Conservation (phyloP, 1,140 invertebrate genomes). For the Zaprionus inermis region DNA sequence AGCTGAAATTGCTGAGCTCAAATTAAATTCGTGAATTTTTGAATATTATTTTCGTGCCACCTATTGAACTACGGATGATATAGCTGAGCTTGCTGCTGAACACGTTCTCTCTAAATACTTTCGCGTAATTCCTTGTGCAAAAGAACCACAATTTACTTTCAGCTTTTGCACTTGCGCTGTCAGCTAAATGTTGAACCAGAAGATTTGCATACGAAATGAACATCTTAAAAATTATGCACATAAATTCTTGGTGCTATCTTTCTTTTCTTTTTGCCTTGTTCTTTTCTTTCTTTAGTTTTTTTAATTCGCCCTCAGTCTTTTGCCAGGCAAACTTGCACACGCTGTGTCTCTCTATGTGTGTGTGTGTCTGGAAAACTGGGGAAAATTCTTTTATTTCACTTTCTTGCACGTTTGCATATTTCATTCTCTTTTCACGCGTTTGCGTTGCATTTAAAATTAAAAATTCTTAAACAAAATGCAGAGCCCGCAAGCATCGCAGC, state of each 20-base stretch:
- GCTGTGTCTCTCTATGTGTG: neutral
- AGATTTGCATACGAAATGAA: slow-evolving; percentile 79
- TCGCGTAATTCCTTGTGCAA: neutral
- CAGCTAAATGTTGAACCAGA: slow-evolving; percentile 41
- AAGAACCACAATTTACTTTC: slow-evolving; percentile 6
- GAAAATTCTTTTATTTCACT: slow-evolving; percentile 41
- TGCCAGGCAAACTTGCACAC: slow-evolving; percentile 21
- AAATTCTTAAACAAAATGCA: slow-evolving; percentile 77
- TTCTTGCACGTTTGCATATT: slow-evolving; percentile 67
- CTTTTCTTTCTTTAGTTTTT: slow-evolving; percentile 55
- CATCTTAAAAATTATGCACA: slow-evolving; percentile 75
- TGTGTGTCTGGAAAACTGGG: slow-evolving; percentile 14
- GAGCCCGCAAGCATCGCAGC: slow-evolving; percentile 67
- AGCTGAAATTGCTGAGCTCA: no score
- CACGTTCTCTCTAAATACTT: neutral
- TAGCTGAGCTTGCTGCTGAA: neutral
- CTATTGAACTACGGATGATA: no score
- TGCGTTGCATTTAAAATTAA: slow-evolving; percentile 78
- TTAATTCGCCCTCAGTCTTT: slow-evolving; percentile 68
- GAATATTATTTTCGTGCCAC: neutral
- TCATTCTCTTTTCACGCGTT: slow-evolving; percentile 66
- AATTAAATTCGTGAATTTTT: neutral
- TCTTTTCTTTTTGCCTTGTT: neutral
- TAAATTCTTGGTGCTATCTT: slow-evolving; percentile 52
- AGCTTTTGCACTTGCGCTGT: slow-evolving; percentile 3